A percentile compares a stretch with the other conserved stretches of the same genome.
These are phyloP conservation scores for Ceratosolen solmsi DNA, from an alignment of 1,140 invertebrate genomes.

Conservation along the genomic window DNA sequence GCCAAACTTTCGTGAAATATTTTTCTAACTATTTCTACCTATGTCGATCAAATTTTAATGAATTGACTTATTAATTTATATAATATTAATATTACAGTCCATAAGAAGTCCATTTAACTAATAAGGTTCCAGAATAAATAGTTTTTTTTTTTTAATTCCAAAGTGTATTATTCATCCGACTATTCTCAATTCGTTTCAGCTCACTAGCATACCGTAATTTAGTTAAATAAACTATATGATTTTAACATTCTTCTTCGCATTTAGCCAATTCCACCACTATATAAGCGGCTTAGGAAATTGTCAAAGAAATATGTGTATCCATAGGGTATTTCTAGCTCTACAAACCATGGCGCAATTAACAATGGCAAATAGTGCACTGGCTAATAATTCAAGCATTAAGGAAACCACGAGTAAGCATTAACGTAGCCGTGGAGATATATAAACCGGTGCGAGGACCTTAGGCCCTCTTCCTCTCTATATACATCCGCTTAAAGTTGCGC, in stretches of 20 bases:
- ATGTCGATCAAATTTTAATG: too few species aligned
- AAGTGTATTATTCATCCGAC: too few species aligned
- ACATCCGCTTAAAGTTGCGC: conserved; percentile 37
- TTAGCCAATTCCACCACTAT: not conserved
- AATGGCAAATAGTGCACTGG: conserved; percentile 13
- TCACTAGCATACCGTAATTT: not conserved
- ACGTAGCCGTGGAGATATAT: conserved; percentile 8
- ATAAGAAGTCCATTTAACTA: too few species aligned
- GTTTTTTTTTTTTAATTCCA: too few species aligned
- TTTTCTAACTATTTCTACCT: too few species aligned
- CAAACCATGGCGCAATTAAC: conserved; percentile 14
- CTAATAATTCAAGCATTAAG: conserved; percentile 44
- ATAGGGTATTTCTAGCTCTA: not conserved
- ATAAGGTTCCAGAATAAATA: too few species aligned
- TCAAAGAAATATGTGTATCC: not conserved
- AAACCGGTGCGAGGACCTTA: not conserved
- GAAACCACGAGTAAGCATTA: conserved; percentile 27
- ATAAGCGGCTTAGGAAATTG: conserved; percentile 12
- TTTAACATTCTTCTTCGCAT: not conserved
- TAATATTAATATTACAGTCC: too few species aligned
- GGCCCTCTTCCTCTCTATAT: not conserved
- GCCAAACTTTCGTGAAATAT: too few species aligned
- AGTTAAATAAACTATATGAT: not conserved
- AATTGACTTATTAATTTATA: too few species aligned
- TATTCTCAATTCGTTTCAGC: too few species aligned